Percentiles rank a stretch among this genome's conserved stretches.
phyloP scores from a whole-genome alignment of 2,797 vertebrate genomes.

The Momotus momota region DNA sequence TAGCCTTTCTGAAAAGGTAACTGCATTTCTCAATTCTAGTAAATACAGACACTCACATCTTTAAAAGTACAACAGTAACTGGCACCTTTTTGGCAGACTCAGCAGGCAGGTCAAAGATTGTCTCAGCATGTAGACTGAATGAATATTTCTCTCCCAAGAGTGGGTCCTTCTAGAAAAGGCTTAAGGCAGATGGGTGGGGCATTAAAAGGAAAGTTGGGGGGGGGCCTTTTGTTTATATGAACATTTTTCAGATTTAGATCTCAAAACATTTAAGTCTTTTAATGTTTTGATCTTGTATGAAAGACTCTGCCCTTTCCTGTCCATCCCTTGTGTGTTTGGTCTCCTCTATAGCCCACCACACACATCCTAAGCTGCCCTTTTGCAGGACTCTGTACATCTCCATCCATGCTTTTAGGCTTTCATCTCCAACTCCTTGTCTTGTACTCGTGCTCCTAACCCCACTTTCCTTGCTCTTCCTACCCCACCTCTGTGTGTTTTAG shows the following conservation, averaged over 20 bases:
- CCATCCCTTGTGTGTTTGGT: background rate
- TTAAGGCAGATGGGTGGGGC: constrained; percentile 66
- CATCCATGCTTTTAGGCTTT: background rate
- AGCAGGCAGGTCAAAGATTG: constrained; percentile 75
- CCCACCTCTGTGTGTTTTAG: background rate
- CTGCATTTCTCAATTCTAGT: constrained; percentile 58
- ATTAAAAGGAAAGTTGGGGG: constrained; percentile 24
- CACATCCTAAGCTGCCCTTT: background rate
- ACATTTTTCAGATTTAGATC: constrained; percentile 51
- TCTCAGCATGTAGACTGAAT: constrained; percentile 64
- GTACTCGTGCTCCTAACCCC: background rate
- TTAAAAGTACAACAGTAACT: constrained; percentile 61
- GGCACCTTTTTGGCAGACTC: constrained; percentile 71
- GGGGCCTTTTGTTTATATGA: constrained; percentile 20
- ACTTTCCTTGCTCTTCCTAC: background rate
- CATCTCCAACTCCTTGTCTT: background rate
- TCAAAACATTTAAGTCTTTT: background rate
- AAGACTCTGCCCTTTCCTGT: background rate
- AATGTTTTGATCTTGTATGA: background rate
- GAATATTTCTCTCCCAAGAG: constrained; percentile 55
- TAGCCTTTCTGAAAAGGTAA: constrained; percentile 28
- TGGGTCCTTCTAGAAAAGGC: constrained; percentile 65
- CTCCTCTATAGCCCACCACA: background rate
- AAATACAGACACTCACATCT: constrained; percentile 67
- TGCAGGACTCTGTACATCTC: background rate